Base-by-base conservation (phyloP, 2,797 vertebrate genomes). In the Pangasius larnaudii region DNA sequence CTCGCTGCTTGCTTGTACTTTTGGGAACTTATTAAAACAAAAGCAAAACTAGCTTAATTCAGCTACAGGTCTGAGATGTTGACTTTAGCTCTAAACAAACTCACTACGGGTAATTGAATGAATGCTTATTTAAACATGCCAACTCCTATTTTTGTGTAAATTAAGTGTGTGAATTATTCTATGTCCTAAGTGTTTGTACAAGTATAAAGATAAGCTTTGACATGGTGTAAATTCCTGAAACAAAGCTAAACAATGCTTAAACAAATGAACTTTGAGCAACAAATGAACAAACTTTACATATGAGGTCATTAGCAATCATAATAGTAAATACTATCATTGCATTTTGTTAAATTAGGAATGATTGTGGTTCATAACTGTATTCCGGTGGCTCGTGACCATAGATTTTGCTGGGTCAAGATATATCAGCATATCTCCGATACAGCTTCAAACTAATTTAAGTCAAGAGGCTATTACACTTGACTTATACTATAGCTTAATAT, bases 1-100 rank as follows among this genome's bases (percentile, higher is more conserved):
- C n/a, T n/a, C 0, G 22, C 56, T 58, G 46, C 27, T 67, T 18
- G 51, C 19, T 5, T 24, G 6, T 56, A 18, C 18, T 75, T 49
- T 30, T 49, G 19, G 16, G n/a, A 82, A 75, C 61, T 10, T n/a
- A 53, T 72, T 53, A 59, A 89, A 84, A 42, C 80, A 84, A 89
- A 86, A 89, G 77, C 42, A 75, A 77, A 87, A 87, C 39, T 39
- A 63, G 22, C 59, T 8, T 61, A 46, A 36, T n/a, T 61, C 14
- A 61, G 24, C 24, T 63, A 30, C 39, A 30, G 22, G 24, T 3
- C 6, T 65, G 39, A 82, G 16, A 63, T 61, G 36, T 30, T 82
- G 36, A 63, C 14, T 63, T 19, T 82, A 82, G 7, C 27, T 63
- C 3, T 63, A 61, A 42, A 59, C 53, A 13, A 61, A 63, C 36